Conservation (phyloP, 2,888 invertebrate genomes). For the Amiota mariae region DNA sequence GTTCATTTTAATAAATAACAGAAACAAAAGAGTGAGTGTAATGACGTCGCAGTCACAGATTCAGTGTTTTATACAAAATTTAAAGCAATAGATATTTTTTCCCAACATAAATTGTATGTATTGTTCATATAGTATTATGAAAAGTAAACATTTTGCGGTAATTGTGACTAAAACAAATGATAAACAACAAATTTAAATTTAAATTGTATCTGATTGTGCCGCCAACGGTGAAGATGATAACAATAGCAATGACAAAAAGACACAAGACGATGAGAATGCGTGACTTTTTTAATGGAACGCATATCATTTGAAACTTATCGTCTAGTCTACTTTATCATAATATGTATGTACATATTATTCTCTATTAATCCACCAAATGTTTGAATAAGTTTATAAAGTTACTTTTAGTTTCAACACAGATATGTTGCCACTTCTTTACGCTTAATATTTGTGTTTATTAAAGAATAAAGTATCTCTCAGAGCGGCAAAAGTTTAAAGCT, state of each 20-base stretch:
- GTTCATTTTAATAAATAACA: conserved; percentile 59
- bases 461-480: too few relatives aligned
- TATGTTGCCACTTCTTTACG: too few relatives aligned
- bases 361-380: not conserved
- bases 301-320: conserved; percentile 1
- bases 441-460: too few relatives aligned
- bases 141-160: conserved; percentile 30
- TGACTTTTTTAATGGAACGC: not conserved
- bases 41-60: not conserved
- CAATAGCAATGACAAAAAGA: too few relatives aligned
- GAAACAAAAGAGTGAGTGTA: not conserved
- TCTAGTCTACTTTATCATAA: too few relatives aligned
- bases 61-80: not conserved
- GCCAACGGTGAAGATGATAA: not conserved
- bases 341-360: too few relatives aligned
- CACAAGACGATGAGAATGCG: too few relatives aligned
- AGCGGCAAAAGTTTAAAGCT: too few relatives aligned
- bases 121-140: conserved; percentile 8
- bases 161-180: conserved; percentile 29
- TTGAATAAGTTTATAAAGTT: too few relatives aligned
- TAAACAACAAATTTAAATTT: conserved; percentile 21
- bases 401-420: too few relatives aligned
- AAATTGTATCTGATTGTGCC: conserved; percentile 27
- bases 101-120: too few relatives aligned
- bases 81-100: too few relatives aligned